Base-by-base conservation (phyloP, 2,797 vertebrate species). In the Coregonus ussuriensis region DNA sequence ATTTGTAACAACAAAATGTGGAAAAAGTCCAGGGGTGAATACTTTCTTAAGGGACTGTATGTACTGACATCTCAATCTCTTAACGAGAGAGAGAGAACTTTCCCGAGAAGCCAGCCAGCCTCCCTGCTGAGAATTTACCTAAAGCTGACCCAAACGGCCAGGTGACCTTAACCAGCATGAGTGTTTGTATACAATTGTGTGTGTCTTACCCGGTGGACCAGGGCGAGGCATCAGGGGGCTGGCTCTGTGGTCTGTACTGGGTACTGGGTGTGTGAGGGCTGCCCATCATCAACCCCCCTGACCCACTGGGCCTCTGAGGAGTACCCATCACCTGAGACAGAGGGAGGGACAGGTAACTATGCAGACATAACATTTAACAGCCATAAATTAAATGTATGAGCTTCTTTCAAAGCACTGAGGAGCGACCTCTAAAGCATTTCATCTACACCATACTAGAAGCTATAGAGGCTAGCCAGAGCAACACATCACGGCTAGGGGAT, bases 181-280 rank as follows among this genome's bases (percentile, higher is more conserved):
- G 56, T 18, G 56, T n/a, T 18, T 21, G 56, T 59, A 21, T 59
- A 21, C n/a, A 7, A 18, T 15, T 13, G 9, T 31, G 21, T 1
- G 62, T 2, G 14, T 69, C 16, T 41, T 37, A 47, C 68, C 37
- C 68, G 1, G 68, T 70, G 37, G 68, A 41, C 68, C 68, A 41
- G 0, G 98, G 98, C 11, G 98, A 99, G 80, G 97, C 96, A 82
- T 99, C 98, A 7, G 97, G 94, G 78, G 96, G 94, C 89, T 99
- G 98, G 94, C 94, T 98, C 93, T 98, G 98, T 82, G 96, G 96
- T 82, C 97, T 95, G 87, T 98, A 99, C 91, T 99, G 97, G 59
- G 97, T 95, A 84, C 95, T 98, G 79, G 98, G 98, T 37, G 97
- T 99, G 89, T 99, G 98, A 21, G 98, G 98, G 89, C 98, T 99